Conservation (phyloP, 2,113 vertebrate species). For the Cynocephalus volans region DNA sequence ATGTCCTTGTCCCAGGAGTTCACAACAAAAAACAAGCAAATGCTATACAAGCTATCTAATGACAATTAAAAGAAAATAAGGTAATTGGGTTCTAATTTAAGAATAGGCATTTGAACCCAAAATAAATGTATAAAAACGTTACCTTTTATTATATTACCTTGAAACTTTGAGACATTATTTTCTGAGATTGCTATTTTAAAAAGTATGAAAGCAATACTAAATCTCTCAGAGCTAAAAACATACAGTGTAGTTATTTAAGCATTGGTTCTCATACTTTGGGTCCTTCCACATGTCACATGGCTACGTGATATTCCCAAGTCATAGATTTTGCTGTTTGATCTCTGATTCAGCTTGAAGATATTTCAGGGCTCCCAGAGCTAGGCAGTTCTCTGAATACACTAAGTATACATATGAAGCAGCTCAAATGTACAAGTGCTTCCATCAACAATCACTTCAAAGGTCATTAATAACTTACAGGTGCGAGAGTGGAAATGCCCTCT, state of each 20-base stretch:
- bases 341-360: slow-evolving; percentile 68
- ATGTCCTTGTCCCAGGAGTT: not conserved
- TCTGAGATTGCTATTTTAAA: slow-evolving; percentile 35
- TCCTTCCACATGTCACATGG: slow-evolving; percentile 44
- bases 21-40: slow-evolving; percentile 46
- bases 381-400: slow-evolving; percentile 64
- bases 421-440: slow-evolving; percentile 72
- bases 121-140: not conserved
- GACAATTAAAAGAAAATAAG: not conserved
- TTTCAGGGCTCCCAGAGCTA: slow-evolving; percentile 66
- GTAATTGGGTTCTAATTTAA: slow-evolving; percentile 21
- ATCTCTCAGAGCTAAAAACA: slow-evolving; percentile 54
- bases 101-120: not conserved
- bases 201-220: slow-evolving; percentile 44
- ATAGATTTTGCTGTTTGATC: slow-evolving; percentile 53
- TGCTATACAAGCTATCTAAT: not conserved
- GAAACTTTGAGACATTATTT: slow-evolving; percentile 39
- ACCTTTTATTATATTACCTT: not conserved
- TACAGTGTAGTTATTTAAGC: slow-evolving; percentile 4
- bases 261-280: not conserved
- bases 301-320: slow-evolving; percentile 74
- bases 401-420: slow-evolving; percentile 28
- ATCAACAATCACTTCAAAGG: slow-evolving; percentile 81
- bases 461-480: slow-evolving; percentile 85
- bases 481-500: slow-evolving; percentile 77